Percentiles rank a stretch among this genome's conserved stretches.
These are phyloP conservation scores for Caenorhabditis becei DNA, from an alignment of 2,888 invertebrate genomes.

Conservation along the genomic window DNA sequence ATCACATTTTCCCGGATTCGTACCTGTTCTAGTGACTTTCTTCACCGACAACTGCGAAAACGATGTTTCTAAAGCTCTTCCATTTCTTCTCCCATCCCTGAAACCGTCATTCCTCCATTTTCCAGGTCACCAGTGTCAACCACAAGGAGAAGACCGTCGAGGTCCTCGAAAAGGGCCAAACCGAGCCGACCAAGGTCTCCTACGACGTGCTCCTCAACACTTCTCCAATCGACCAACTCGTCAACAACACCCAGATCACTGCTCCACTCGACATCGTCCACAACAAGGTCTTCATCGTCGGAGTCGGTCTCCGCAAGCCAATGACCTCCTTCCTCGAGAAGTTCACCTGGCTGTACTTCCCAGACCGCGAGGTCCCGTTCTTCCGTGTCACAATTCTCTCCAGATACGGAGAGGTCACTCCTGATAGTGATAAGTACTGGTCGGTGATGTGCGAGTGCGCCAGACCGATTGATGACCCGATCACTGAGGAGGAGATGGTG, in stretches of 20 bases:
- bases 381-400: constrained; percentile 80
- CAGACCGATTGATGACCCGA: constrained; percentile 75
- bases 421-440: constrained; percentile 80
- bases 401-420: constrained; percentile 80
- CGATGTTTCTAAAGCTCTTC: too few relatives aligned
- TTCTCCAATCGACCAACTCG: constrained; percentile 77
- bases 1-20: too few relatives aligned
- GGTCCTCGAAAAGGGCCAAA: constrained; percentile 64
- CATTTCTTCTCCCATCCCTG: too few relatives aligned
- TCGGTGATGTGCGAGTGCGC: constrained; percentile 82
- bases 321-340: constrained; percentile 77
- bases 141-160: constrained; percentile 69
- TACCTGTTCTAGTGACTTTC: too few relatives aligned
- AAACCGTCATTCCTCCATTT: too few relatives aligned
- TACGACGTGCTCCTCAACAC: constrained; percentile 80
- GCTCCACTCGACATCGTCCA: constrained; percentile 73
- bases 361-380: constrained; percentile 80
- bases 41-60: too few relatives aligned
- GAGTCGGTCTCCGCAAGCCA: constrained; percentile 79
- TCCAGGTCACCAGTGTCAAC: constrained; percentile 70
- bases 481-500: constrained; percentile 76
- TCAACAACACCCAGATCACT: constrained; percentile 77
- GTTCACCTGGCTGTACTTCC: constrained; percentile 81
- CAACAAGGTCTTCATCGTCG: constrained; percentile 80
- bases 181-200: constrained; percentile 57